These are phyloP conservation scores for Lordiphosa mommai DNA, from an alignment of 1,140 invertebrate species.

Conservation along the genomic window DNA sequence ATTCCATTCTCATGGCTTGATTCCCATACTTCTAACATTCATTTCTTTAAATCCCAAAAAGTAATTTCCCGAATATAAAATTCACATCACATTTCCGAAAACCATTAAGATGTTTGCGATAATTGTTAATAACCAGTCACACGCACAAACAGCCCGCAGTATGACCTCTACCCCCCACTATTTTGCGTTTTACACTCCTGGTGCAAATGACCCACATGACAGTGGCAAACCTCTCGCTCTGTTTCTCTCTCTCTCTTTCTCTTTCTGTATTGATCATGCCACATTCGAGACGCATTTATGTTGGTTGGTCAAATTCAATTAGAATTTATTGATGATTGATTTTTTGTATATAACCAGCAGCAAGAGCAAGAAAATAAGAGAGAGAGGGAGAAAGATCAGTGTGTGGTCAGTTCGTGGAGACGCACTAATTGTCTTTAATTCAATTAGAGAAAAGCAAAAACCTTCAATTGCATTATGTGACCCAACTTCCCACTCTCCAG, in stretches of 20 bases:
- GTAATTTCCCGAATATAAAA: constrained; percentile 51
- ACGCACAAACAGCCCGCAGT: constrained; percentile 23
- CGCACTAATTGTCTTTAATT: constrained; percentile 64
- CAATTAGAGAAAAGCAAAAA: constrained; percentile 40
- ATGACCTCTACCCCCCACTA: not conserved
- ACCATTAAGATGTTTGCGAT: constrained; percentile 66
- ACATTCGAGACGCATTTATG: too few species aligned
- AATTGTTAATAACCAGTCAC: constrained; percentile 30
- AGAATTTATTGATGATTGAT: constrained; percentile 74
- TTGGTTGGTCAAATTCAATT: constrained; percentile 58
- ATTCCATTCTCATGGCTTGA: too few species aligned
- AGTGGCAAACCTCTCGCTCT: constrained; percentile 23
- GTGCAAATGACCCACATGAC: constrained; percentile 37
- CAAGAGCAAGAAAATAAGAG: not conserved
- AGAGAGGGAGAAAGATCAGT: constrained; percentile 19
- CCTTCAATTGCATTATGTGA: too few species aligned
- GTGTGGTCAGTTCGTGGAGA: constrained; percentile 7
- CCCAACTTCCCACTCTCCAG: not conserved
- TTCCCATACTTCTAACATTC: too few species aligned
- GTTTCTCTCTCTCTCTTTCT: too few species aligned
- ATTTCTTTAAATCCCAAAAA: not conserved
- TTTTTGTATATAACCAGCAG: constrained; percentile 18
- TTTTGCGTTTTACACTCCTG: not conserved
- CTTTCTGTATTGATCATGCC: too few species aligned
- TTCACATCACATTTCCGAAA: constrained; percentile 69